These are phyloP conservation scores for Heteromormyrus szaboi DNA, from an alignment of 2,797 vertebrate genomes.

Conservation along the genomic window DNA sequence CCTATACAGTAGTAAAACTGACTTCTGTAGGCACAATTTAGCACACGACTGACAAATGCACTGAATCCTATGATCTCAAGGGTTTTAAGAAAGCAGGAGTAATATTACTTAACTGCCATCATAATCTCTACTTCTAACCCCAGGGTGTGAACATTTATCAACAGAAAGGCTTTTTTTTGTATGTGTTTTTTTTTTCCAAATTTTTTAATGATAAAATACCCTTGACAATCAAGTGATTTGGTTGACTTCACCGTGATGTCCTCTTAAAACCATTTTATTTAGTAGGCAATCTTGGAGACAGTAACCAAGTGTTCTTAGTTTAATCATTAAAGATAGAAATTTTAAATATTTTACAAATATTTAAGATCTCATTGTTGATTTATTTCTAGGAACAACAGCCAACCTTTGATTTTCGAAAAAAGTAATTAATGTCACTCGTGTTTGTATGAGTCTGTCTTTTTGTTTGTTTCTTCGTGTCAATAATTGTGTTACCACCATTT, in stretches of 20 bases:
- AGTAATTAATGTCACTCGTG: not conserved
- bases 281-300: not conserved
- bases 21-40: not conserved
- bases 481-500: slow-evolving; percentile 19
- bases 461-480: not conserved
- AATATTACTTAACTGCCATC: not conserved
- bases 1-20: not conserved
- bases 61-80: not conserved
- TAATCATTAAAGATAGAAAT: not conserved
- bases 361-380: not conserved
- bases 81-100: not conserved
- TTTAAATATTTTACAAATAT: not conserved
- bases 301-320: not conserved
- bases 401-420: not conserved
- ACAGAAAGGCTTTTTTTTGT: not conserved
- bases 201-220: not conserved
- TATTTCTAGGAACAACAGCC: not conserved
- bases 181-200: not conserved
- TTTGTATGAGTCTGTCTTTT: not conserved
- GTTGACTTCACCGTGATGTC: not conserved
- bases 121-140: not conserved
- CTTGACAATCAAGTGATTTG: not conserved
- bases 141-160: not conserved
- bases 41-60: not conserved
- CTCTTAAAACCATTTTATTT: not conserved